A percentile compares a stretch with the other conserved stretches of the same genome.
Conservation (phyloP, 2,113 vertebrate genomes). For the Spizaetus ornatus region DNA sequence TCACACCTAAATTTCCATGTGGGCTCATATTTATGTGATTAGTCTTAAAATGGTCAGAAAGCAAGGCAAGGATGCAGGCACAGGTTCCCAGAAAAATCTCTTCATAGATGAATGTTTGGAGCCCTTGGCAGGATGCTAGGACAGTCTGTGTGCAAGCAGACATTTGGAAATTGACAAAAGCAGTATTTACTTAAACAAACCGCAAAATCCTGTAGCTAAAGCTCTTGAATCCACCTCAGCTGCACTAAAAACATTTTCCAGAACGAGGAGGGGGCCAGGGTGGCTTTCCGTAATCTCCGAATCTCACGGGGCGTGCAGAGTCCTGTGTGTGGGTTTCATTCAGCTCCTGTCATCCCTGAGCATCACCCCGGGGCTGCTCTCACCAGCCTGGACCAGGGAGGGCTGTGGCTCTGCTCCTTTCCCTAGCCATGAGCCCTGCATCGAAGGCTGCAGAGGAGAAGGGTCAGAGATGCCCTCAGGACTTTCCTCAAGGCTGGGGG, state of each 20-base stretch:
- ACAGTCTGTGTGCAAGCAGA: constrained; percentile 1
- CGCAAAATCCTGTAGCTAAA: background rate
- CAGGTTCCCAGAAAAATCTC: constrained; percentile 3
- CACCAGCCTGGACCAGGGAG: background rate
- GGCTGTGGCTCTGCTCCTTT: background rate
- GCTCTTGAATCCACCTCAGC: background rate
- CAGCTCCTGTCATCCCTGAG: background rate
- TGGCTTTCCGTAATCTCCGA: background rate
- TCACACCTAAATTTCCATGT: background rate
- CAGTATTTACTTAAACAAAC: constrained; percentile 14
- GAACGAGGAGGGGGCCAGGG: background rate
- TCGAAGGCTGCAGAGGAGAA: background rate
- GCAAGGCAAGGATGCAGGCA: constrained; percentile 11
- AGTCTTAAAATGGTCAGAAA: background rate
- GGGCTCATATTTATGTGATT: background rate
- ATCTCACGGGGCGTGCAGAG: background rate
- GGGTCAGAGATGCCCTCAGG: background rate
- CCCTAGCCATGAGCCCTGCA: background rate
- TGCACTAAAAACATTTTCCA: background rate
- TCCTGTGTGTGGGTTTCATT: background rate
- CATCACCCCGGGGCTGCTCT: background rate
- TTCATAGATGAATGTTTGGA: background rate
- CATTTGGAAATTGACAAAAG: constrained; percentile 44
- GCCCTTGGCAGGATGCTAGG: background rate
- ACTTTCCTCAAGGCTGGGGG: background rate